Evolutionary conservation across 2,797 vertebrate genomes (phyloP), one percentile per base, ranked within the genome.

Genomic region (Chloroceryle amazona): DNA sequence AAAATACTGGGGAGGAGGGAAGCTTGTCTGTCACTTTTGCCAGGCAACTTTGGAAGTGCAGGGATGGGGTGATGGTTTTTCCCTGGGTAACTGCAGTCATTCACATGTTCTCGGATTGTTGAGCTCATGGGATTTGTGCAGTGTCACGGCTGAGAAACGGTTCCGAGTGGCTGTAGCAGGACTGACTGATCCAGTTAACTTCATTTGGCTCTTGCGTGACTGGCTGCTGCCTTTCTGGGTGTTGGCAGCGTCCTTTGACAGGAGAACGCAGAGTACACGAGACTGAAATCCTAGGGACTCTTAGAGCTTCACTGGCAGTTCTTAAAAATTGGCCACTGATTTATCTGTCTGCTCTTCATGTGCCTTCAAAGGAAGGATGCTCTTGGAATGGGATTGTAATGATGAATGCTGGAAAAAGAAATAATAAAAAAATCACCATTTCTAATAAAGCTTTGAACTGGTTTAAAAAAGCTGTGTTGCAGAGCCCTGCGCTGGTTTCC

Each of bases 151-250:
- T 92, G 79, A 67, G 79, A 84, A 94, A 16, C 70, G 75, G 51
- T 70, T 90, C 72, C 60, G 46, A 78, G 72, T 23, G 47, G 54
- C 75, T 21, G 1, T 42, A 35, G 86, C 66, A 72, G 68, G 65
- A 60, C 81, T 93, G 92, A 66, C 75, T 54, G 94, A 74, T 72
- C 18, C 65, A 58, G 46, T 81, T 71, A 31, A 71, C 75, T 95
- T 93, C 62, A 25, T 46, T 66, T 81, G 55, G 75, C 82, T 94
- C 54, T 28, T 89, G 70, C 63, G 4, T 94, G 82, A 70, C 55
- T 84, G 39, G 47, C 60, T 25, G 13, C 28, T 16, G 11, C 9
- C 2, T 63, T 71, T 61, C 72, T 60, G 80, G 41, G 33, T 16
- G 21, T 21, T 67, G 52, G 60, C 65, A 76, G 58, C 13, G 1